A percentile compares a stretch with the other conserved stretches of the same genome.
Conservation (phyloP, 2,888 invertebrate genomes). For the Sesia apiformis region DNA sequence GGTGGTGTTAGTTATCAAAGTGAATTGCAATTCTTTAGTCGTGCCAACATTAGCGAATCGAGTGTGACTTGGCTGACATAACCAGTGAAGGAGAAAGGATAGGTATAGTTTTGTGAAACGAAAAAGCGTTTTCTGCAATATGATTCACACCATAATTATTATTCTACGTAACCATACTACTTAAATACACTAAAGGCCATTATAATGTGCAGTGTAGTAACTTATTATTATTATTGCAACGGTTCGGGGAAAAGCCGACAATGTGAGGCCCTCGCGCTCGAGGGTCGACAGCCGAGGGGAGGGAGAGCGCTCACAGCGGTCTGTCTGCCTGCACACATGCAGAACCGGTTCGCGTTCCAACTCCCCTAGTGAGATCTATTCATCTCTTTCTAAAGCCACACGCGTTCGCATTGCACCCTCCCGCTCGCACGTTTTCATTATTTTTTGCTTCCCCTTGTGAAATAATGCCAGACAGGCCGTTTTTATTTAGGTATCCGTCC, state of each 20-base stretch:
- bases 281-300: conserved; percentile 65
- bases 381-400: conserved; percentile 56
- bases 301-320: conserved; percentile 39
- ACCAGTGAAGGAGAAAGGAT: conserved; percentile 17
- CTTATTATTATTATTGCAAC: conserved; percentile 49
- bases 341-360: conserved; percentile 67
- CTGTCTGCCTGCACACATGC: conserved; percentile 63
- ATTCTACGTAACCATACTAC: neutral
- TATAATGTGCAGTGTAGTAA: neutral
- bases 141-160: neutral
- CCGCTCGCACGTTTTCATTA: conserved; percentile 64
- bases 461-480: conserved; percentile 60
- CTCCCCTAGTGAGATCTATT: conserved; percentile 59
- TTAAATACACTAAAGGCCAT: neutral
- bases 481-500: conserved; percentile 57
- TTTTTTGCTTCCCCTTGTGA: conserved; percentile 68
- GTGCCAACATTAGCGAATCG: conserved; percentile 16
- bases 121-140: neutral
- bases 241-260: conserved; percentile 60
- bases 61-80: conserved; percentile 5
- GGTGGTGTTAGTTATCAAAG: conserved; percentile 18
- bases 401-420: conserved; percentile 53
- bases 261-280: conserved; percentile 56
- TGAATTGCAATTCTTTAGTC: conserved; percentile 17
- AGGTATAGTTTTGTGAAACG: neutral